These are phyloP conservation scores for Oppia nitens DNA, from an alignment of 1,140 invertebrate species.

Conservation along the genomic window DNA sequence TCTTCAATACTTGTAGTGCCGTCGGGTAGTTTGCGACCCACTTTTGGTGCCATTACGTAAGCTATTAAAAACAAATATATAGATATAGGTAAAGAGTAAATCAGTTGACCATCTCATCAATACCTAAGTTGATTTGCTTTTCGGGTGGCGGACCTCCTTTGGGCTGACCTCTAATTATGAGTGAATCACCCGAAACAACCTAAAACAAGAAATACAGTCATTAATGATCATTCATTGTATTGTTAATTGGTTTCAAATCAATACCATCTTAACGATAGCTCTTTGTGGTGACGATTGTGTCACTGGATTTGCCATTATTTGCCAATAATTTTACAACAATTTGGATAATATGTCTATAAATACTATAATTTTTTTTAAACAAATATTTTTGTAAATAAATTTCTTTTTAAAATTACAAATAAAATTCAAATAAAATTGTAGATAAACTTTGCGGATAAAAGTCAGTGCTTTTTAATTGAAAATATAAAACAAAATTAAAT, in stretches of 20 bases:
- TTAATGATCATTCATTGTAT: too few relatives aligned
- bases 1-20: constrained; percentile 35
- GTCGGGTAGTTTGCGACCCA: constrained; percentile 46
- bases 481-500: too few relatives aligned
- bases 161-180: constrained; percentile 62
- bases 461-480: too few relatives aligned
- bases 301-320: not conserved
- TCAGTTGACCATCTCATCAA: not conserved
- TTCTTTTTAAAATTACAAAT: too few relatives aligned
- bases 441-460: too few relatives aligned
- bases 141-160: constrained; percentile 71
- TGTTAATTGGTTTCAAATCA: too few relatives aligned
- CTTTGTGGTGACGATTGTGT: not conserved
- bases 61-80: constrained; percentile 25
- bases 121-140: constrained; percentile 49
- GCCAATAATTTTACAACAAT: not conserved
- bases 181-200: constrained; percentile 74
- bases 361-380: too few relatives aligned
- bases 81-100: not conserved
- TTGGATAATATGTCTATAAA: too few relatives aligned
- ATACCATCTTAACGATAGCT: not conserved
- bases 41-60: constrained; percentile 74
- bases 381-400: too few relatives aligned
- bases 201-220: constrained; percentile 30
- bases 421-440: too few relatives aligned